Base-by-base conservation (phyloP, 1,140 invertebrate genomes). In the Lycorma delicatula region DNA sequence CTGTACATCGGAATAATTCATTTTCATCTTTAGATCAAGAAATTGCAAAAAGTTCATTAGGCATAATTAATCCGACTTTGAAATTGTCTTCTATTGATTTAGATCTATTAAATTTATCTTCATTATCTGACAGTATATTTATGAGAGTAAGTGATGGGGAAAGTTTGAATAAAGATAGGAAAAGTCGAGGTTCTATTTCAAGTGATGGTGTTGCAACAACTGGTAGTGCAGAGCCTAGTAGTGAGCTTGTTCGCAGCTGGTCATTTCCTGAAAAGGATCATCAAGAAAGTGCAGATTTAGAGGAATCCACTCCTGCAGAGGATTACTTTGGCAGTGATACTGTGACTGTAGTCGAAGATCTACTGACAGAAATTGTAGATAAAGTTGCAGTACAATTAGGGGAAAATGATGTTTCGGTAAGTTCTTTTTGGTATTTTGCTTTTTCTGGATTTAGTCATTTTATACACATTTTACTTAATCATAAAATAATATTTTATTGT, bases 301-400 rank as follows among this genome's bases (percentile, higher is more conserved):
- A 81, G 49, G 68, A 76, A 1, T 81, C 79, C 3, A 74, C 78
- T 22, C 70, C 78, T 0, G 80, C 80, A 1, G 80, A 82, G 56
- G 81, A 82, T 53, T 81, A 80, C 58, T 82, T 82, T 50, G 12
- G 28, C 12, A 34, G 25, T n/a, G 44, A 46, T 22, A 48, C 28
- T 18, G 41, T 38, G 23, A 29, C 51, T 28, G 69, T 81, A 18
- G 79, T 79, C 4, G 74, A 79, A 49, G 74, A 76, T 12, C 75
- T 83, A 34, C 57, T 83, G 0, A 76, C 79, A 23, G 78, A 82
- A 16, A 68, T 84, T 0, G 63, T 83, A 1, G 74, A 79, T 58
- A 71, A 66, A 49, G 79, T 78, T 5, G 67, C 58, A n/a, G 46
- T 49, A 7, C 29, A 54, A 1, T 58, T 58, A 34, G 62, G 62